Evolutionary conservation across 2,113 vertebrate species (phyloP).

Genomic region (Carassius gibelio): DNA sequence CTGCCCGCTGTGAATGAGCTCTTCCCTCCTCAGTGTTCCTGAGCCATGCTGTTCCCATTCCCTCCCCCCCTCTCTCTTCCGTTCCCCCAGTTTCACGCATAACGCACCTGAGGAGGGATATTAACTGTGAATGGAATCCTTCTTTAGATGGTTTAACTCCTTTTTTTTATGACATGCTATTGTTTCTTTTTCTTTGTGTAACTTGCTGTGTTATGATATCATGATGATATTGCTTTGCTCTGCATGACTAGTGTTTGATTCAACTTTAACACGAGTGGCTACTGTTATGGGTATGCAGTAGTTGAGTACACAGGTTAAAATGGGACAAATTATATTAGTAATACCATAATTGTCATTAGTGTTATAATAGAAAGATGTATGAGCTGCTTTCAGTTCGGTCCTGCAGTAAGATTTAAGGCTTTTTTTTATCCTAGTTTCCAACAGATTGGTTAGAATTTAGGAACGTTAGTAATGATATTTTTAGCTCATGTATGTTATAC

Average conservation of each 20-base stretch:
- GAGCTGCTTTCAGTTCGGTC: not conserved
- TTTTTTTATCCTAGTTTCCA: not conserved
- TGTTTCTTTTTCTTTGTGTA: constrained; percentile 43
- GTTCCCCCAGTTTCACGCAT: constrained; percentile 59
- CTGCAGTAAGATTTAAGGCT: not conserved
- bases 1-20: constrained; percentile 81
- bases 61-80: constrained; percentile 50
- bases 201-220: constrained; percentile 35
- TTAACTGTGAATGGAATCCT: constrained; percentile 67
- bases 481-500: constrained; percentile 67
- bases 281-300: constrained; percentile 65
- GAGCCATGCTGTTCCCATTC: constrained; percentile 59
- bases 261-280: constrained; percentile 68
- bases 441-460: not conserved
- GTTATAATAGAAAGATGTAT: not conserved
- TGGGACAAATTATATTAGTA: constrained; percentile 50
- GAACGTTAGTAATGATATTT: not conserved
- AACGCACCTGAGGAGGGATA: constrained; percentile 71
- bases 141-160: constrained; percentile 52
- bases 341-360: not conserved
- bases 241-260: constrained; percentile 69
- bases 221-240: constrained; percentile 50
- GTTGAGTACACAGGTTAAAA: constrained; percentile 61
- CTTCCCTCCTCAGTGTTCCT: constrained; percentile 69
- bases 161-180: constrained; percentile 4